A percentile compares a stretch with the other conserved stretches of the same genome.
These are phyloP conservation scores for Atta texana DNA, from an alignment of 1,140 invertebrate species.

Conservation along the genomic window DNA sequence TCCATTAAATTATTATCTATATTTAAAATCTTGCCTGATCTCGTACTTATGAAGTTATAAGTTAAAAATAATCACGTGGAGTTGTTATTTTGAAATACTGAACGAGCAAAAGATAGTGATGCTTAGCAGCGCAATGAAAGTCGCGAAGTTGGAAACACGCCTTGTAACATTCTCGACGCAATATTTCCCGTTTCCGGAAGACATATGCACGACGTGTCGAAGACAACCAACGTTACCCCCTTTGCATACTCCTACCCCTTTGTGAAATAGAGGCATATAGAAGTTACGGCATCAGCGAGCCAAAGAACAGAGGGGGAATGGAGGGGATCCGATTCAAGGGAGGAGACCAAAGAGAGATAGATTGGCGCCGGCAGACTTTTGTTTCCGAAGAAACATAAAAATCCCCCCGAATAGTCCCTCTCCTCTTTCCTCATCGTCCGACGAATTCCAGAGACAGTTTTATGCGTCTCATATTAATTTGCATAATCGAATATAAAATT, in stretches of 20 bases:
- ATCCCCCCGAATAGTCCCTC: conserved; percentile 62
- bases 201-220: conserved; percentile 78
- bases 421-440: conserved; percentile 39
- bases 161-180: conserved; percentile 41
- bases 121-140: conserved; percentile 20
- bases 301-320: conserved; percentile 18
- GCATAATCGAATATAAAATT: conserved; percentile 86
- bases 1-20: background rate
- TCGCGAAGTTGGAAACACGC: conserved; percentile 46
- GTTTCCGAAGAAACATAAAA: conserved; percentile 85
- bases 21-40: background rate
- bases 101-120: background rate
- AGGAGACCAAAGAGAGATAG: conserved; percentile 63
- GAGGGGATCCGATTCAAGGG: conserved; percentile 46
- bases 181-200: conserved; percentile 77
- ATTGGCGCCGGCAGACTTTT: conserved; percentile 84
- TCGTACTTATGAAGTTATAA: background rate
- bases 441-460: conserved; percentile 80
- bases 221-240: conserved; percentile 62
- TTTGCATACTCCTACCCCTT: conserved; percentile 22
- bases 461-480: conserved; percentile 85
- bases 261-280: conserved; percentile 50
- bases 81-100: background rate
- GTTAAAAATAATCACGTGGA: conserved; percentile 5
- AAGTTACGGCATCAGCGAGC: conserved; percentile 66